These are phyloP conservation scores for Erebia epiphron DNA, from an alignment of 2,888 invertebrate species.

Conservation along the genomic window DNA sequence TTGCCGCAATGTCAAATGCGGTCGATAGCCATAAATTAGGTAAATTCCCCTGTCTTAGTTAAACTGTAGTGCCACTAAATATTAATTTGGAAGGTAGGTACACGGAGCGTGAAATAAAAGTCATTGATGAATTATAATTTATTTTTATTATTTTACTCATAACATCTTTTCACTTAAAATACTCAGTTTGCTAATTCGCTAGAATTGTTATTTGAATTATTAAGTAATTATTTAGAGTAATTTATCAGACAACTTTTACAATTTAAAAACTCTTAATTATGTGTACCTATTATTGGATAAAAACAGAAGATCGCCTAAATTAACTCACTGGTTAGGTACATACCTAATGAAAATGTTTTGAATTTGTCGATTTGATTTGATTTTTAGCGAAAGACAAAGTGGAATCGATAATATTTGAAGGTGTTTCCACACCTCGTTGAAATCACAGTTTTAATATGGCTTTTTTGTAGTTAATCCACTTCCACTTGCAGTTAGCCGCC, in stretches of 20 bases:
- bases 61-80: too few species aligned
- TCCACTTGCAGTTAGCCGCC: conserved; percentile 24
- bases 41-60: too few species aligned
- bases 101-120: conserved; percentile 31
- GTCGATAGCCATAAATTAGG: too few species aligned
- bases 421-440: conserved; percentile 7
- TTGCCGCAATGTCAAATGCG: too few species aligned
- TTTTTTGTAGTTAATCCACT: conserved; percentile 8
- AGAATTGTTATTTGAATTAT: conserved; percentile 78
- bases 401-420: not conserved
- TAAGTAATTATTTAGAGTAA: conserved; percentile 65
- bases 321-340: not conserved
- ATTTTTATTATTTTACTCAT: conserved; percentile 79
- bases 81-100: not conserved
- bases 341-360: too few species aligned
- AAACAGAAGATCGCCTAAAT: not conserved
- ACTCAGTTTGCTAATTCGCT: conserved; percentile 78
- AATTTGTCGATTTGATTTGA: not conserved
- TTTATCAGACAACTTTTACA: conserved; percentile 75
- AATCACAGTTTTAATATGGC: conserved; percentile 25
- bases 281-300: conserved; percentile 37
- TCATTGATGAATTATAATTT: conserved; percentile 43
- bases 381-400: conserved; percentile 12
- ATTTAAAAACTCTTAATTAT: conserved; percentile 59
- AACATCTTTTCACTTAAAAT: conserved; percentile 77